Percentiles rank a stretch among this genome's conserved stretches.
Evolutionary conservation across 2,797 vertebrate species (phyloP).

Genomic region (Moxostoma hubbsi): DNA sequence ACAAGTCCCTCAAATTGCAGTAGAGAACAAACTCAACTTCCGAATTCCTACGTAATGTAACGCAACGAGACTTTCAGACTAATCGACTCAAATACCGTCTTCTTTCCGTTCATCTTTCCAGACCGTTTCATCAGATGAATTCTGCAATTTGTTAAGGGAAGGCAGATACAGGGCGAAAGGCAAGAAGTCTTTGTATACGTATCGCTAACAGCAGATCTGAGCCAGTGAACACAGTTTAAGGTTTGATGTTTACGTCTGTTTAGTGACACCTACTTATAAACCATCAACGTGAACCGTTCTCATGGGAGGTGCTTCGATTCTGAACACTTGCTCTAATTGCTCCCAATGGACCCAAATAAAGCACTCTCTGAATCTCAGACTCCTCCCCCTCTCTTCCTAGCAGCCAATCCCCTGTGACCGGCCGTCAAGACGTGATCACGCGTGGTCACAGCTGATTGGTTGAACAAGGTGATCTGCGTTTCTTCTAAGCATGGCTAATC

Average conservation of each 20-base stretch:
- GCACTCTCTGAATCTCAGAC: constrained; percentile 86
- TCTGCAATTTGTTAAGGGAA: constrained; percentile 46
- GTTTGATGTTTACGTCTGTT: constrained; percentile 37
- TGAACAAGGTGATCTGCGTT: constrained; percentile 74
- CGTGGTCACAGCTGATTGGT: constrained; percentile 86
- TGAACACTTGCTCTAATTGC: constrained; percentile 12
- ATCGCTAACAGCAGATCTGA: constrained; percentile 66
- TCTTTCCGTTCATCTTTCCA: neutral
- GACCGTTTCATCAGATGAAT: constrained; percentile 25
- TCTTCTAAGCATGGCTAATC: constrained; percentile 84
- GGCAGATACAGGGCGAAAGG: constrained; percentile 58
- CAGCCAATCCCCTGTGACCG: constrained; percentile 33
- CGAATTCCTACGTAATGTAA: constrained; percentile 21
- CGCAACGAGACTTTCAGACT: constrained; percentile 22
- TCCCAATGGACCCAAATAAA: neutral
- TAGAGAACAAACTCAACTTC: constrained; percentile 28
- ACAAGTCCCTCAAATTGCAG: constrained; percentile 43
- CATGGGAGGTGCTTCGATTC: neutral
- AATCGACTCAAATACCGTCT: neutral
- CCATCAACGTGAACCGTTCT: neutral
- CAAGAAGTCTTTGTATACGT: constrained; percentile 64
- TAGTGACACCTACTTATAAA: constrained; percentile 24
- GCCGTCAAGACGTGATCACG: constrained; percentile 79
- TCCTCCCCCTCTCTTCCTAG: constrained; percentile 30
- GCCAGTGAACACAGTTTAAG: constrained; percentile 49